Evolutionary conservation across 2,888 invertebrate species (phyloP).

Genomic region (Candidula unifasciata): DNA sequence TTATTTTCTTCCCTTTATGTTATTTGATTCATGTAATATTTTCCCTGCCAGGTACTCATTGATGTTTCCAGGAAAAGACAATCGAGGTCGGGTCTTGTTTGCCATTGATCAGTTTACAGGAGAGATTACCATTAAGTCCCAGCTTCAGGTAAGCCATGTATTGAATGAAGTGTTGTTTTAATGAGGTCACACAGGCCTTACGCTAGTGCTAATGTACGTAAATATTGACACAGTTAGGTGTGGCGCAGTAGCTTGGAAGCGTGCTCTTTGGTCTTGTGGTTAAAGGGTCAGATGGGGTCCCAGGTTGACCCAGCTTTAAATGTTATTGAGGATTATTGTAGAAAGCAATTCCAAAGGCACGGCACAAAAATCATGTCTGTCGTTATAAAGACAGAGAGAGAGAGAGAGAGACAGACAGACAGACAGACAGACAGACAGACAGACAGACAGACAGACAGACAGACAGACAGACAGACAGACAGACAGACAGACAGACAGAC

Average conservation of each 20-base stretch:
- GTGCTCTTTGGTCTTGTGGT: too few relatives aligned
- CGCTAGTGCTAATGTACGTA: too few relatives aligned
- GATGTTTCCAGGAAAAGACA: slow-evolving; percentile 53
- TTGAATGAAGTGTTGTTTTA: not conserved
- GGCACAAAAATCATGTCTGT: too few relatives aligned
- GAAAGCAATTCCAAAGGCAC: too few relatives aligned
- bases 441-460: not conserved
- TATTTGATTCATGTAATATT: not conserved
- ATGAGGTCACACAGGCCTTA: not conserved
- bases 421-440: slow-evolving; percentile 12
- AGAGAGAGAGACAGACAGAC: slow-evolving; percentile 4
- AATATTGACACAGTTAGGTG: too few relatives aligned
- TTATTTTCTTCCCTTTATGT: not conserved
- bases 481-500: slow-evolving; percentile 1
- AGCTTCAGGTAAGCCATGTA: slow-evolving; percentile 84
- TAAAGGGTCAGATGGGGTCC: too few relatives aligned
- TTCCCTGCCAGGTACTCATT: slow-evolving; percentile 41
- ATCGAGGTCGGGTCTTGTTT: slow-evolving; percentile 62
- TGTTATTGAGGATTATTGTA: too few relatives aligned
- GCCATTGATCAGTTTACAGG: slow-evolving; percentile 90
- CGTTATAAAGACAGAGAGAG: too few relatives aligned
- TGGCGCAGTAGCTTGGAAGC: too few relatives aligned
- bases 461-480: not conserved
- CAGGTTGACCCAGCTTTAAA: too few relatives aligned
- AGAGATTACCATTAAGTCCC: slow-evolving; percentile 86